phyloP scores from a whole-genome alignment of 1,140 invertebrate species.

The Andricus grossulariae region DNA sequence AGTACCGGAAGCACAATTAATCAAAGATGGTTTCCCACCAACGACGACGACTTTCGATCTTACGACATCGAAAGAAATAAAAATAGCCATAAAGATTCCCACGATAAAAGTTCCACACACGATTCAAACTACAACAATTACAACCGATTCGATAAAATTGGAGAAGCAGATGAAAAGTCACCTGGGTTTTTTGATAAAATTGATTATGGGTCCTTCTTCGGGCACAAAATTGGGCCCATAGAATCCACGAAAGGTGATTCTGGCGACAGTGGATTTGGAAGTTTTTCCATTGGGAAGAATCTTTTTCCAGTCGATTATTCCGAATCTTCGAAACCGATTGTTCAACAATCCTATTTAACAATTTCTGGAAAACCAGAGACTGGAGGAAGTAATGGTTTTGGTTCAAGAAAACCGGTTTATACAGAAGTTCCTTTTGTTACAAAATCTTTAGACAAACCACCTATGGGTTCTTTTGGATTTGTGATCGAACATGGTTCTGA shows the following conservation, averaged over 20 bases:
- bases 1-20: conserved; percentile 16
- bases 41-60: conserved; percentile 25
- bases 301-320: conserved; percentile 22
- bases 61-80: conserved; percentile 23
- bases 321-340: conserved; percentile 35
- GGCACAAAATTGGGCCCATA: conserved; percentile 4
- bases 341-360: conserved; percentile 11
- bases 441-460: not conserved
- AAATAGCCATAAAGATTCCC: not conserved
- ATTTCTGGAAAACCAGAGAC: not conserved
- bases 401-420: not conserved
- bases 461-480: not conserved
- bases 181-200: not conserved
- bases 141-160: conserved; percentile 33
- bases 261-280: conserved; percentile 24
- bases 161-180: not conserved
- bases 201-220: conserved; percentile 32
- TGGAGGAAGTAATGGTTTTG: not conserved
- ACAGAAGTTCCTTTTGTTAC: conserved; percentile 1
- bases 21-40: conserved; percentile 16
- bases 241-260: not conserved
- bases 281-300: conserved; percentile 33
- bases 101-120: not conserved
- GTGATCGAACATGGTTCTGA: conserved; percentile 7
- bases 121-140: not conserved